Base-by-base conservation (phyloP, 2,797 vertebrate species). In the Huso huso region DNA sequence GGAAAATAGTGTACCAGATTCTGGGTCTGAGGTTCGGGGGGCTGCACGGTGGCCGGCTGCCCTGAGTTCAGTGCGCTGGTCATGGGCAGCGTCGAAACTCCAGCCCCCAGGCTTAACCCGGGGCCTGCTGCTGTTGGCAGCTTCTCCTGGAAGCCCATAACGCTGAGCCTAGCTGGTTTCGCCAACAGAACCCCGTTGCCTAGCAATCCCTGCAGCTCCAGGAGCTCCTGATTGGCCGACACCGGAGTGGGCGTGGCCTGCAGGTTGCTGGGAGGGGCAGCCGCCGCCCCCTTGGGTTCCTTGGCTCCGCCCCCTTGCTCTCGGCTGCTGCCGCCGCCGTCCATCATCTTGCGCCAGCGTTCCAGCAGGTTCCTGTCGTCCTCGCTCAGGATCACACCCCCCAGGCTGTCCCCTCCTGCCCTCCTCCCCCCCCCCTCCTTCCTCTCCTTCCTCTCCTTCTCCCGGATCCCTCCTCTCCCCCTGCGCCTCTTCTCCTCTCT, bases 281-380 rank as follows among this genome's bases (percentile, higher is more conserved):
- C 12, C 18, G 6, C 15, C 1, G 51, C 15, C 7, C 61, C 23
- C 9, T 15, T 71, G 10, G 61, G 67, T 10, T 37, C 49, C 7
- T 51, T 51, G 8, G 49, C 11, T 12, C 62, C 37, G 37, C 37
- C 49, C 49, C 48, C 64, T 8, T 6, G 23, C 50, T 12, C 7
- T 61, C 53, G 6, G 15, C 64, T 6, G 48, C 71, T 57, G 72
- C n/a, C 10, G 77, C 66, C 82, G 18, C 74, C 84, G 76, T 93
- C 89, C 72, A 89, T 90, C 94, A 97, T 96, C 68, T 89, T 89
- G 53, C 86, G 93, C 95, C 95, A 97, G 1, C 95, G 90, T 63
- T 96, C 93, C 67, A 97, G 72, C 52, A 95, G 87, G 79, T 91
- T 95, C 66, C 94, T 94, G 76, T 97, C 95, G 0, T 94, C 88